phyloP scores from a whole-genome alignment of 1,140 invertebrate species.

The Orchestia grillus region DNA sequence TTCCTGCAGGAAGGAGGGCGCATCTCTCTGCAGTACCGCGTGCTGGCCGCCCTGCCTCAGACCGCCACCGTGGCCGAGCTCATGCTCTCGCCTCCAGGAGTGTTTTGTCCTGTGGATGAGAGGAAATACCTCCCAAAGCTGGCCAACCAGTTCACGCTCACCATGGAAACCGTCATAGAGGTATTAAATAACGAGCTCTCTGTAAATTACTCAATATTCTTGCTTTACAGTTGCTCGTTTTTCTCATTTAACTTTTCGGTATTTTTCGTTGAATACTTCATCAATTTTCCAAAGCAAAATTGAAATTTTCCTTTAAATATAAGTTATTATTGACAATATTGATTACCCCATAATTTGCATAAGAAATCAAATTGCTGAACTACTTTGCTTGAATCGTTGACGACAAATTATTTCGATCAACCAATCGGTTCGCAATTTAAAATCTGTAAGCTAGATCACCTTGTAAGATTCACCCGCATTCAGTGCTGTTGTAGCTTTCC shows the following conservation, averaged over 20 bases:
- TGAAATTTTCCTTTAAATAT: not conserved
- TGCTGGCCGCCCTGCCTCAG: conserved; percentile 60
- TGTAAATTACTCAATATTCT: not conserved
- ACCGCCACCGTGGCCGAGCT: conserved; percentile 59
- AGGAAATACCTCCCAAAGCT: conserved; percentile 67
- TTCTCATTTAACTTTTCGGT: too few relatives aligned
- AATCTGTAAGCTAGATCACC: not conserved
- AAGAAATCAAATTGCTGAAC: not conserved
- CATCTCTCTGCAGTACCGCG: conserved; percentile 66
- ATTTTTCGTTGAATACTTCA: too few relatives aligned
- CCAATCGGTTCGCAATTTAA: not conserved
- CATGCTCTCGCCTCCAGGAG: conserved; percentile 64
- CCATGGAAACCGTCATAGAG: conserved; percentile 69
- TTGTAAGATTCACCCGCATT: not conserved
- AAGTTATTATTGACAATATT: not conserved
- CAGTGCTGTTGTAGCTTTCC: too few relatives aligned
- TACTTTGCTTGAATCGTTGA: not conserved
- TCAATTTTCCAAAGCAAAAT: not conserved
- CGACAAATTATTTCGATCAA: not conserved
- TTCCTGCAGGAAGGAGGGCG: conserved; percentile 63
- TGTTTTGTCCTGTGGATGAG: conserved; percentile 65
- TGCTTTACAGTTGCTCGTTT: not conserved
- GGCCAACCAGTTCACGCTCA: conserved; percentile 69
- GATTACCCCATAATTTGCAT: not conserved
- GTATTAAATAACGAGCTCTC: conserved; percentile 30